These are phyloP conservation scores for Halocynthia aurantium DNA, from an alignment of 23 tunicate species.

Conservation along the genomic window DNA sequence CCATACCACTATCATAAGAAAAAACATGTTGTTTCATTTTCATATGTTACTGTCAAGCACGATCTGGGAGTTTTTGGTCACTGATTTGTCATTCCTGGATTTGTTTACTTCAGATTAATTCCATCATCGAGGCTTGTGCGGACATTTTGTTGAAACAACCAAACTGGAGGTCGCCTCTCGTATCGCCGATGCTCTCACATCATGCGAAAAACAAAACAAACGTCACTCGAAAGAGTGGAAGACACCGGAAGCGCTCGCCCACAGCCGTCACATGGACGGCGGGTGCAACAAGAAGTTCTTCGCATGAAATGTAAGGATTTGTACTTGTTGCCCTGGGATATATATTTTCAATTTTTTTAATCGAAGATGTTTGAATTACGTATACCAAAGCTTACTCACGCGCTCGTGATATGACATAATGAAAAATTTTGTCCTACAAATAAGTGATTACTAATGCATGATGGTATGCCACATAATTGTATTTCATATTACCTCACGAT, in stretches of 20 bases:
- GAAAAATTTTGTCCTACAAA: too few relatives aligned
- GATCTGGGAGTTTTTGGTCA: neutral
- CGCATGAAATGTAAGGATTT: conserved; percentile 9
- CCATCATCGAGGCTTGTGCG: conserved; percentile 18
- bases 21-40: neutral
- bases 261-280: conserved; percentile 22
- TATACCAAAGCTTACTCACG: too few relatives aligned
- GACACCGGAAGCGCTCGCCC: neutral
- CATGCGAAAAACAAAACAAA: neutral
- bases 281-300: neutral
- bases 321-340: too few relatives aligned
- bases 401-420: too few relatives aligned
- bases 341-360: too few relatives aligned
- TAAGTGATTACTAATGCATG: too few relatives aligned
- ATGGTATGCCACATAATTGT: too few relatives aligned
- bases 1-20: neutral
- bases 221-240: neutral
- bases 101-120: conserved; percentile 4
- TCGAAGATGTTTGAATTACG: too few relatives aligned
- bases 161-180: conserved; percentile 19
- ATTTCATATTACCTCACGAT: too few relatives aligned
- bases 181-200: neutral
- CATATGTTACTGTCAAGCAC: neutral
- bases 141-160: conserved; percentile 16
- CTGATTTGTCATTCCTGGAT: too few relatives aligned